Evolutionary conservation across 2,797 vertebrate genomes (phyloP), one percentile per base, ranked within the genome.

Genomic region (Gymnopithys bicolor): DNA sequence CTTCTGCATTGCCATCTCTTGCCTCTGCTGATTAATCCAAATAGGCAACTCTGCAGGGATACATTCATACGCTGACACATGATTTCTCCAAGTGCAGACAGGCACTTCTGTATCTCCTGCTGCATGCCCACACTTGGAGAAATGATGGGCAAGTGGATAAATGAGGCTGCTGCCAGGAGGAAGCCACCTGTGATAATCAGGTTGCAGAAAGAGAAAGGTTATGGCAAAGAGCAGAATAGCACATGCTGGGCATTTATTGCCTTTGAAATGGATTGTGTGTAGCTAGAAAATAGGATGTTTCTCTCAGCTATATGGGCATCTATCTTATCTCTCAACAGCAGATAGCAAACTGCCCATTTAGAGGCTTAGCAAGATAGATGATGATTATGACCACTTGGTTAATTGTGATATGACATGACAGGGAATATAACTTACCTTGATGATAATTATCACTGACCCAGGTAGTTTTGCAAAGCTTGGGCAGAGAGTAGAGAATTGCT

Each of bases 391-490:
- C 19, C 59, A 13, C 45, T 74, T 97, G 51, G 83, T 89, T 96
- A 96, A 96, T 96, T 74, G 86, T 93, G 91, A 82, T 92, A 67
- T 69, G 91, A 74, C 79, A 78, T 82, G 82, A 94, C 93, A 68
- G 92, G 51, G 74, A 94, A 93, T 88, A 80, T 89, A 94, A 87
- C 94, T 92, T 79, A 93, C 76, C 84, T 94, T 83, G 93, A 91
- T 92, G 94, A 85, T 96, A 88, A 96, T 95, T 89, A 93, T 56
- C 56, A 70, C 19, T 94, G 92, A 89, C 91, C 73, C 45, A 63
- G 67, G 46, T 75, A 80, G 83, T 91, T 90, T 95, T 94, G 28
- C 87, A 88, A 91, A 77, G 90, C 59, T 93, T 86, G 66, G 56
- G 33, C 13, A 85, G 71, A 87, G 46, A 27, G 32, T 49, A 88